Evolutionary conservation across 1,140 invertebrate species (phyloP).

Genomic region (Platorchestia sp.): DNA sequence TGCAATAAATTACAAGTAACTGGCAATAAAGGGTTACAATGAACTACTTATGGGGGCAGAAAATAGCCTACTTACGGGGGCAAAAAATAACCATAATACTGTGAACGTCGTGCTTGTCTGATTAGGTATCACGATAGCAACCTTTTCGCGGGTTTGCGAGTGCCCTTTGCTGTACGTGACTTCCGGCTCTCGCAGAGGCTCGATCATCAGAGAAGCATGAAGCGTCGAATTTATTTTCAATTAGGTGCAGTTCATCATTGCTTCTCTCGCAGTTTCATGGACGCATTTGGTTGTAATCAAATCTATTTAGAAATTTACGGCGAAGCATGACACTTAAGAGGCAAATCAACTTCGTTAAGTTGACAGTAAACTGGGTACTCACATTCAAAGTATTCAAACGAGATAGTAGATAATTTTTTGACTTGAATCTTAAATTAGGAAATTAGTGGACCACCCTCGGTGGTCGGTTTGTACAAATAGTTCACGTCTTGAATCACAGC

Average conservation of each 20-base stretch:
- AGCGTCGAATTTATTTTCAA: neutral
- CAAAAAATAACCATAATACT: neutral
- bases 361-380: neutral
- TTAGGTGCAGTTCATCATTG: neutral
- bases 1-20: neutral
- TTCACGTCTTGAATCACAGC: neutral
- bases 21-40: neutral
- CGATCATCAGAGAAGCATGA: neutral
- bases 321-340: neutral
- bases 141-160: constrained; percentile 22
- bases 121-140: neutral
- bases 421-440: neutral
- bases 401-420: neutral
- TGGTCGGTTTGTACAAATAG: neutral
- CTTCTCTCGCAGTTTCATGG: neutral
- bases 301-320: neutral
- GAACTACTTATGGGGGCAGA: neutral
- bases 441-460: neutral
- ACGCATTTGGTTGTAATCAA: neutral
- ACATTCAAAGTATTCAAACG: neutral
- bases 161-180: neutral
- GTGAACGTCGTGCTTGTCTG: neutral
- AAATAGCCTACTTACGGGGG: neutral
- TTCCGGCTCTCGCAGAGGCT: neutral
- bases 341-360: neutral